Conservation (phyloP, 2,797 vertebrate species). For the Paramormyrops hopkinsi region DNA sequence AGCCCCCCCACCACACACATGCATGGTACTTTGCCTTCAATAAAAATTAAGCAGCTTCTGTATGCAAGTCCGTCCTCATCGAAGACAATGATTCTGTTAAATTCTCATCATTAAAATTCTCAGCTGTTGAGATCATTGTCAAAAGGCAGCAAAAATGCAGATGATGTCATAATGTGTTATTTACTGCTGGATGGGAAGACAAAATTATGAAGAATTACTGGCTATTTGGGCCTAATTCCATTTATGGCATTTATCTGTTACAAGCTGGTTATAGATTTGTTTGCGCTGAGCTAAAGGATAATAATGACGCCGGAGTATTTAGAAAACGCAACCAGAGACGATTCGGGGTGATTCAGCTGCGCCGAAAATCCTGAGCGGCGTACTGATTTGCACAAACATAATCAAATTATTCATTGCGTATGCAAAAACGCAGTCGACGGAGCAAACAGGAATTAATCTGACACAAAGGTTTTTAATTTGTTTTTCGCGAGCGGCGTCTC, state of each 20-base stretch:
- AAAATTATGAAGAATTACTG: not conserved
- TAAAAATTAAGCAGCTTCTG: not conserved
- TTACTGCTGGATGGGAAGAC: not conserved
- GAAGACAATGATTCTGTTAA: no score
- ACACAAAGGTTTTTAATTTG: slow-evolving; percentile 19
- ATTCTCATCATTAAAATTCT: not conserved
- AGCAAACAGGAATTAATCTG: slow-evolving; percentile 21
- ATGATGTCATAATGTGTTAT: not conserved
- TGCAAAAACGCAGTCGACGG: not conserved
- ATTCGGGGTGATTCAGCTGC: not conserved
- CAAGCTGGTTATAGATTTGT: not conserved
- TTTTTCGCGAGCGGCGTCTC: slow-evolving; percentile 21
- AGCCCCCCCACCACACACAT: not conserved
- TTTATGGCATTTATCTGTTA: not conserved
- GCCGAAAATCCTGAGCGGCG: not conserved
- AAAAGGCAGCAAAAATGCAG: not conserved
- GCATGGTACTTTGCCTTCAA: not conserved
- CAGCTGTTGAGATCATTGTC: not conserved
- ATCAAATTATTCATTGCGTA: slow-evolving; percentile 1
- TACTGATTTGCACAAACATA: slow-evolving; percentile 4
- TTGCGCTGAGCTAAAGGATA: not conserved
- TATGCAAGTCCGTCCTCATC: not conserved
- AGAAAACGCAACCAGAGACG: not conserved
- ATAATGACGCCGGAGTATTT: not conserved
- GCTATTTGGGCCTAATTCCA: not conserved